Percentiles rank a stretch among this genome's conserved stretches.
These are phyloP conservation scores for Aspidoscelis tigris DNA, from an alignment of 2,113 vertebrate genomes.

Conservation along the genomic window DNA sequence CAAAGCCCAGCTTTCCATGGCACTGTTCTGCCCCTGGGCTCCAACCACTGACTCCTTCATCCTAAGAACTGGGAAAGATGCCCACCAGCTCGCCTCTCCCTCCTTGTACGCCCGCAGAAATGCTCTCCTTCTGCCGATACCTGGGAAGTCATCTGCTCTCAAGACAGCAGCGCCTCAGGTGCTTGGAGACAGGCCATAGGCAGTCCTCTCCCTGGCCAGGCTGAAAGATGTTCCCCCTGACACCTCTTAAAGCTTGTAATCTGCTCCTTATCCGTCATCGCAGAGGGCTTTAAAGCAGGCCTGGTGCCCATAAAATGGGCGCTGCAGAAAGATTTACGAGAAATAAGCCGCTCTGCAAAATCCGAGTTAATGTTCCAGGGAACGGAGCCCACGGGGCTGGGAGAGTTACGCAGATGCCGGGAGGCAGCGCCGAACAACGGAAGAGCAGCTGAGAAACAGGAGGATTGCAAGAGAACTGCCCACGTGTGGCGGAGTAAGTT, in stretches of 20 bases:
- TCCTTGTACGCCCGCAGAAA: background rate
- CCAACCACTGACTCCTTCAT: background rate
- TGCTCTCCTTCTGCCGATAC: background rate
- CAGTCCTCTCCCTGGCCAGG: background rate
- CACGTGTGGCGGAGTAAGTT: background rate
- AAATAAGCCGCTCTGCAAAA: background rate
- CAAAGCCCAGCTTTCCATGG: background rate
- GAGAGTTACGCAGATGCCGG: rapidly evolving
- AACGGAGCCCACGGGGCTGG: background rate
- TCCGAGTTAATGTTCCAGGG: rapidly evolving
- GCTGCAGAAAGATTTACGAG: background rate
- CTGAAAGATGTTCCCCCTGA: constrained; percentile 29
- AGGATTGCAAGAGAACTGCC: background rate
- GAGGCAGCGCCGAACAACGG: rapidly evolving
- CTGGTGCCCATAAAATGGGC: rapidly evolving
- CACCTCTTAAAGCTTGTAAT: constrained; percentile 41
- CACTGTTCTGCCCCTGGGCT: too few species aligned
- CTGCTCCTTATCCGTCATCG: background rate
- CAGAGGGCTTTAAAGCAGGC: background rate
- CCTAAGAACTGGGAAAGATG: background rate
- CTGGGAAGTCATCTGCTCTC: background rate
- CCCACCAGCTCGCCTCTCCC: background rate
- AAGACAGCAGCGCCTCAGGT: rapidly evolving
- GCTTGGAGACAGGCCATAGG: rapidly evolving
- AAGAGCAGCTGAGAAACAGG: background rate